Evolutionary conservation across 2,797 vertebrate genomes (phyloP), one percentile per base, ranked within the genome.

Genomic region (Sebastes steindachneri): DNA sequence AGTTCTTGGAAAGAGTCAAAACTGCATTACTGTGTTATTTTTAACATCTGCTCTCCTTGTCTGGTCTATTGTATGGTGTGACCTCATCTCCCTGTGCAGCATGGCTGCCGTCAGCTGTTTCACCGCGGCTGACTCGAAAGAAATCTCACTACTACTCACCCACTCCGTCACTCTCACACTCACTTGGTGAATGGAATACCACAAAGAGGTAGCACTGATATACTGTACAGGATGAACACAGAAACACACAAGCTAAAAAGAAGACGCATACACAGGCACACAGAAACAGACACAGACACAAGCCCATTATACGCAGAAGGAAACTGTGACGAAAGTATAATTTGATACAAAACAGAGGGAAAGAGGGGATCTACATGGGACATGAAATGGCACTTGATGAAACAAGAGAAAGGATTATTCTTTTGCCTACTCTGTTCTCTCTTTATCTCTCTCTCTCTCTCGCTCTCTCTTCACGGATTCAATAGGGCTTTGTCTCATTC

Each of bases 361-460:
- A 45, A 66, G 59, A 12, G 28, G 74, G 37, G 53, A 79, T 78
- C 68, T 77, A 73, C 63, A 79, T 71, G 71, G 83, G 84, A 84
- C 86, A 90, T 88, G 70, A 78, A 86, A 64, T 72, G 57, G 60
- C 1, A 10, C 71, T 77, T 63, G 33, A 77, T 80, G 74, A 88
- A 90, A 91, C 79, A 88, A 87, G 82, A 77, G 67, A 58, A 69
- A 75, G 48, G 69, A 90, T 83, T 91, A 69, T 91, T 86, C 68
- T 66, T 81, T 58, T 35, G 54, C 66, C 53, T 69, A 54, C 23
- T 86, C 68, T 80, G 63, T 37, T 63, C 45, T 62, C 58, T 63
- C 31, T 82, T 21, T 41, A 33, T 82, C 33, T 82, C 33, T n/a
- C 57, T 37, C 53, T 41, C 54, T 37, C 55, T 37, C 53, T 35